These are phyloP conservation scores for Listronotus bonariensis DNA, from an alignment of 1,140 invertebrate species.

Conservation along the genomic window DNA sequence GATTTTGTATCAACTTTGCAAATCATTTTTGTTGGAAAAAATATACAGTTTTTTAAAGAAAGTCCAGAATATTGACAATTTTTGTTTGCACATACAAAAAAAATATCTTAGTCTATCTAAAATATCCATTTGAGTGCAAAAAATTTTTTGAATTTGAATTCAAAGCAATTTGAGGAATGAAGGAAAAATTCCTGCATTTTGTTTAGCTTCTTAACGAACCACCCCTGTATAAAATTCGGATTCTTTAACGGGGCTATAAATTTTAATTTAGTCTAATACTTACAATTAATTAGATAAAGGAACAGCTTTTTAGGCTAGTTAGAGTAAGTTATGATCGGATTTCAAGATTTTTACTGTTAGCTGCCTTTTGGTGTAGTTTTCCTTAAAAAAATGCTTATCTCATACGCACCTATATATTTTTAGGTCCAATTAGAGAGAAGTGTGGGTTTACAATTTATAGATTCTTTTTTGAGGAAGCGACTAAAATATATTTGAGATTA, in stretches of 20 bases:
- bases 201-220: too few relatives aligned
- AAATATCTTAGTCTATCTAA: too few relatives aligned
- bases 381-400: conserved; percentile 2
- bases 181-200: too few relatives aligned
- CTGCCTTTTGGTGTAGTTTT: neutral
- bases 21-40: too few relatives aligned
- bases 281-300: conserved; percentile 5
- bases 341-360: conserved; percentile 7
- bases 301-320: conserved; percentile 7
- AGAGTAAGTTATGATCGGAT: conserved; percentile 7
- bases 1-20: too few relatives aligned
- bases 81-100: too few relatives aligned
- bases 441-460: conserved; percentile 5
- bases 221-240: neutral
- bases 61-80: too few relatives aligned
- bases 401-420: conserved; percentile 4
- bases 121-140: too few relatives aligned
- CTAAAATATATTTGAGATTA: neutral
- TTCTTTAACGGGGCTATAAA: conserved; percentile 4
- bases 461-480: neutral
- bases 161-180: too few relatives aligned
- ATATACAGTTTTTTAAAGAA: too few relatives aligned
- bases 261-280: neutral
- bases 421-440: conserved; percentile 1
- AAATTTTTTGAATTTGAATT: too few relatives aligned